Conservation (phyloP, 2,888 invertebrate genomes). For the Troides helena region DNA sequence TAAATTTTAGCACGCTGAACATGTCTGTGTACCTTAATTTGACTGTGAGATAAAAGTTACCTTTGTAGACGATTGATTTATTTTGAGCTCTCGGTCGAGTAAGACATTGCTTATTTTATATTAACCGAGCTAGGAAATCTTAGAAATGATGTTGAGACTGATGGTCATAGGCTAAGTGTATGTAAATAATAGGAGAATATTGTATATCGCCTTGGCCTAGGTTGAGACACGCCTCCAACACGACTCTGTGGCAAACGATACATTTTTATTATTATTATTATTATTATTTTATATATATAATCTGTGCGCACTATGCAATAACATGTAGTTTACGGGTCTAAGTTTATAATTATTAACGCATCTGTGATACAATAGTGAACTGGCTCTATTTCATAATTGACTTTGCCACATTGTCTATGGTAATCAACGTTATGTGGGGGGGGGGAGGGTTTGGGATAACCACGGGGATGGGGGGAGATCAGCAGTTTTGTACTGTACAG, state of each 20-base stretch:
- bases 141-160: conserved; percentile 76
- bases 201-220: conserved; percentile 75
- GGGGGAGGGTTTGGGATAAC: not conserved
- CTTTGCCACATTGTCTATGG: conserved; percentile 67
- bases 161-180: conserved; percentile 77
- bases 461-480: conserved; percentile 42
- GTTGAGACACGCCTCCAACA: conserved; percentile 66
- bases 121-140: conserved; percentile 70
- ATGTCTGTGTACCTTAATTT: conserved; percentile 60
- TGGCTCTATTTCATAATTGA: conserved; percentile 55
- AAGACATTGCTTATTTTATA: conserved; percentile 66
- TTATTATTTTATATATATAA: conserved; percentile 38
- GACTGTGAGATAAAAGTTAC: conserved; percentile 76
- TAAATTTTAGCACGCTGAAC: conserved; percentile 49
- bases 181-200: conserved; percentile 80
- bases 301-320: conserved; percentile 44
- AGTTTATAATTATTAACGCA: conserved; percentile 63
- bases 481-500: conserved; percentile 66
- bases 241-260: conserved; percentile 68
- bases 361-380: conserved; percentile 77
- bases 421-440: conserved; percentile 45
- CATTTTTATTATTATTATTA: conserved; percentile 45
- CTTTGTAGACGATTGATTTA: conserved; percentile 67
- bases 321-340: conserved; percentile 50
- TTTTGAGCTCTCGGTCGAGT: conserved; percentile 67